phyloP scores from a whole-genome alignment of 2,888 invertebrate species.

The Timandra comae region DNA sequence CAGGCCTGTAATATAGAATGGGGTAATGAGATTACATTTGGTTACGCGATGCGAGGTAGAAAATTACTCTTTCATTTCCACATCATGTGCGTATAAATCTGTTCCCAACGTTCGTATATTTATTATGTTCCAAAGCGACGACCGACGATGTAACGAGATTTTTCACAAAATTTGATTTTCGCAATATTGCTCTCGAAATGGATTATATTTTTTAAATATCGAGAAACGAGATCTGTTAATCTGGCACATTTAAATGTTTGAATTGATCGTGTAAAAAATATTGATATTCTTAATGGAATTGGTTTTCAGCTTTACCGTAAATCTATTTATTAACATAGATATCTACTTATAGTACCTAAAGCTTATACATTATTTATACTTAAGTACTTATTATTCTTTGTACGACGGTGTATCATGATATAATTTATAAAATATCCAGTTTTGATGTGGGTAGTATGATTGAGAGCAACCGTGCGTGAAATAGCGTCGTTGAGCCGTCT shows the following conservation, averaged over 20 bases:
- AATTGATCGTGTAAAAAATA: too few relatives aligned
- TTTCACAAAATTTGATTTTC: conserved; percentile 61
- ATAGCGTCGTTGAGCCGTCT: conserved; percentile 51
- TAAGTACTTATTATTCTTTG: too few relatives aligned
- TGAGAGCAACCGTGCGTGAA: conserved; percentile 56
- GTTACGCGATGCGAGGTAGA: conserved; percentile 29
- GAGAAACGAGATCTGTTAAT: background rate
- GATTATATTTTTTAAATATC: conserved; percentile 39
- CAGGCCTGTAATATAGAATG: background rate
- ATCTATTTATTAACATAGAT: too few relatives aligned
- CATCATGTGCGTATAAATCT: conserved; percentile 37
- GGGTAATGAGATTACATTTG: conserved; percentile 28
- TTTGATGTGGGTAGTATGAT: conserved; percentile 48
- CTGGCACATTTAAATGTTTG: too few relatives aligned
- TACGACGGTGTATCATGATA: too few relatives aligned
- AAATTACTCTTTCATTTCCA: conserved; percentile 40
- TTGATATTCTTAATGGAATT: too few relatives aligned
- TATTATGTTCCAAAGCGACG: conserved; percentile 43
- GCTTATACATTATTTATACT: too few relatives aligned
- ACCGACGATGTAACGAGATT: conserved; percentile 52
- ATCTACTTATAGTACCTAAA: too few relatives aligned
- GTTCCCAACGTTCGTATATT: conserved; percentile 27
- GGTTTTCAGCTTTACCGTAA: too few relatives aligned
- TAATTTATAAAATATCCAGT: too few relatives aligned
- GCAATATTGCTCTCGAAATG: conserved; percentile 50